Conservation (phyloP, 2,888 invertebrate species). For the Synanthedon myopaeformis region DNA sequence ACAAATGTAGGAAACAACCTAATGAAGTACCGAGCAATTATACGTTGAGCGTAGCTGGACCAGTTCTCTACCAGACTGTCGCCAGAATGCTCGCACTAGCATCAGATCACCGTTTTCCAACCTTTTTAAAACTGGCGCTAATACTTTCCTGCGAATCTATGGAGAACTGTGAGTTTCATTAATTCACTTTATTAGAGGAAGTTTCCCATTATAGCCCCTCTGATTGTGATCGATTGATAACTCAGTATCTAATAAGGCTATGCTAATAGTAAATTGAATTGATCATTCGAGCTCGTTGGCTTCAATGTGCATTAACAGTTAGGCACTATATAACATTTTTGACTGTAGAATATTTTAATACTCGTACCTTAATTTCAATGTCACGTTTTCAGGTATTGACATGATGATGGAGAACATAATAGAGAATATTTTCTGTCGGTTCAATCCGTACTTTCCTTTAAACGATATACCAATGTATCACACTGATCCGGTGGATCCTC, state of each 20-base stretch:
- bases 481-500: slow-evolving; percentile 33
- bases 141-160: slow-evolving; percentile 31
- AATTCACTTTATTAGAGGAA: too few relatives aligned
- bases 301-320: too few relatives aligned
- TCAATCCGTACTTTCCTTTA: slow-evolving; percentile 51
- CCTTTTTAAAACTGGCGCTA: slow-evolving; percentile 31
- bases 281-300: too few relatives aligned
- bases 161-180: slow-evolving; percentile 34
- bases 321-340: too few relatives aligned
- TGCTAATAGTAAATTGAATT: too few relatives aligned
- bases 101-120: slow-evolving; percentile 23
- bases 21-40: slow-evolving; percentile 15
- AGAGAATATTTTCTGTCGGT: slow-evolving; percentile 50
- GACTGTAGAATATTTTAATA: too few relatives aligned
- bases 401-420: slow-evolving; percentile 46
- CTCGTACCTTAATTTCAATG: not conserved
- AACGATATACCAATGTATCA: slow-evolving; percentile 32
- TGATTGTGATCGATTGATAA: too few relatives aligned
- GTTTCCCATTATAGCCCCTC: too few relatives aligned
- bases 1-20: too few relatives aligned
- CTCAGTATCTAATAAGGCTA: too few relatives aligned
- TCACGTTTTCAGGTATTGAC: slow-evolving; percentile 30
- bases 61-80: slow-evolving; percentile 23
- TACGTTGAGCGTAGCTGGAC: slow-evolving; percentile 24
- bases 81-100: slow-evolving; percentile 40